These are phyloP conservation scores for Nemotelus pantherinus DNA, from an alignment of 2,888 invertebrate genomes.

Conservation along the genomic window DNA sequence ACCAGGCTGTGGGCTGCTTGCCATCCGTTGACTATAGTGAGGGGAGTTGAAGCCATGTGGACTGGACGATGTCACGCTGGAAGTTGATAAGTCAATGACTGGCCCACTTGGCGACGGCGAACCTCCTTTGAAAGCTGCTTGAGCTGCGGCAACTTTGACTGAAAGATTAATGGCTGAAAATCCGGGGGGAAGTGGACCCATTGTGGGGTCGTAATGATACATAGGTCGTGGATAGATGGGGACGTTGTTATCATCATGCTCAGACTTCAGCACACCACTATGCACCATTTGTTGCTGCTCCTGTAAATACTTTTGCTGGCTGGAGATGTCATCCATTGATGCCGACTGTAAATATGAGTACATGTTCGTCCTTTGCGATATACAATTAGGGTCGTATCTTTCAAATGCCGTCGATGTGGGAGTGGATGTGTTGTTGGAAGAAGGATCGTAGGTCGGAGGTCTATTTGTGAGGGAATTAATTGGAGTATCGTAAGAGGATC, in stretches of 20 bases:
- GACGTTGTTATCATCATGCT: conserved; percentile 75
- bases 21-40: conserved; percentile 64
- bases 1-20: conserved; percentile 84
- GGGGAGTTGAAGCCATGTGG: conserved; percentile 74
- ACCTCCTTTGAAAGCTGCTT: conserved; percentile 62
- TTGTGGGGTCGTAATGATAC: conserved; percentile 82
- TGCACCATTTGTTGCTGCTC: conserved; percentile 65
- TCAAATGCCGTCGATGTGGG: conserved; percentile 72
- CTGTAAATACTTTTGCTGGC: conserved; percentile 70
- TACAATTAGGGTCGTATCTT: conserved; percentile 70
- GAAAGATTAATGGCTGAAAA: conserved; percentile 85
- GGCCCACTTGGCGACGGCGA: conserved; percentile 81
- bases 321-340: conserved; percentile 70
- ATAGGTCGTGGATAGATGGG: conserved; percentile 84
- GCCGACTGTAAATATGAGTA: conserved; percentile 69
- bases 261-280: conserved; percentile 73
- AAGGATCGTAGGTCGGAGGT: conserved; percentile 68
- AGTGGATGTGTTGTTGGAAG: conserved; percentile 59
- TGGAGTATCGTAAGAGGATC: conserved; percentile 66
- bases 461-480: conserved; percentile 68
- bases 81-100: conserved; percentile 87
- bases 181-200: conserved; percentile 77
- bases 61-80: conserved; percentile 84
- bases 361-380: conserved; percentile 69
- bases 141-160: conserved; percentile 75